phyloP scores from a whole-genome alignment of 2,797 vertebrate species.

The Epinephelus awoara region DNA sequence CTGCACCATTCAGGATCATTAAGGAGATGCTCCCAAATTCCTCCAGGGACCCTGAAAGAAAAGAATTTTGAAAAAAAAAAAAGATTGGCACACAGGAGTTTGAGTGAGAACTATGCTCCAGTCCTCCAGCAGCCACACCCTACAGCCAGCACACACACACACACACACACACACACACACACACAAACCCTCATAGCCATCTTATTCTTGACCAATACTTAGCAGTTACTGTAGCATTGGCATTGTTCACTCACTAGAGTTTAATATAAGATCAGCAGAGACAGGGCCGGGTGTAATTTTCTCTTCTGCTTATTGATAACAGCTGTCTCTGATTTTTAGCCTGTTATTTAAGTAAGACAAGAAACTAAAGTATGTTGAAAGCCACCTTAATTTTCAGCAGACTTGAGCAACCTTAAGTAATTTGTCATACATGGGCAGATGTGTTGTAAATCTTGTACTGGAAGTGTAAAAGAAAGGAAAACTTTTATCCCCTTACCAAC shows the following conservation, averaged over 20 bases:
- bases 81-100: constrained; percentile 56
- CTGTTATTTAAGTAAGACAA: neutral
- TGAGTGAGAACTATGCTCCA: constrained; percentile 53
- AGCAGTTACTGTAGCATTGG: constrained; percentile 30
- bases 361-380: neutral
- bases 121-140: constrained; percentile 47
- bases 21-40: constrained; percentile 78
- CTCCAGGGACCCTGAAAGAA: constrained; percentile 63
- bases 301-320: neutral
- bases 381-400: neutral
- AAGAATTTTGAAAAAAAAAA: constrained; percentile 23
- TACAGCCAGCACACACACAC: constrained; percentile 21
- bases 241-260: constrained; percentile 33
- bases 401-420: neutral
- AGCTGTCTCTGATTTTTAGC: neutral
- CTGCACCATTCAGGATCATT: constrained; percentile 77
- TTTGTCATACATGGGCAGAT: neutral
- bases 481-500: neutral
- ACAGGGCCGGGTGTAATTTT: neutral
- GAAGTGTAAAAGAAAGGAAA: neutral
- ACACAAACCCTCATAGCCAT: neutral
- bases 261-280: constrained; percentile 8
- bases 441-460: neutral
- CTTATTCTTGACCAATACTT: constrained; percentile 41
- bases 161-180: constrained; percentile 5